Evolutionary conservation across 2,797 vertebrate genomes (phyloP), one percentile per base, ranked within the genome.

Genomic region (Phoebastria nigripes): DNA sequence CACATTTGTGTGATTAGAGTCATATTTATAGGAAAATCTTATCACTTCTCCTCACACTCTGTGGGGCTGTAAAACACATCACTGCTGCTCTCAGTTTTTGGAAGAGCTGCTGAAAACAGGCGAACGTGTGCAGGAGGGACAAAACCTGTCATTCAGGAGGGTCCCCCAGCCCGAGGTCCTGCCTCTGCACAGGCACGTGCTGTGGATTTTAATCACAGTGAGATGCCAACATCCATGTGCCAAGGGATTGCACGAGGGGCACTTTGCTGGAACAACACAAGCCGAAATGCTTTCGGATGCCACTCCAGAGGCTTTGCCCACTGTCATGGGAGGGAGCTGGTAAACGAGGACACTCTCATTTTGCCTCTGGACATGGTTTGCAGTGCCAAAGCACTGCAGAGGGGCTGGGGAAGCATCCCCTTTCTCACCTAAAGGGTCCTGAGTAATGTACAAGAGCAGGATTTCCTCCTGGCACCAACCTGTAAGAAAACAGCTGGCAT

Each of bases 21-120:
- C 87, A 39, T 93, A 94, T 96, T 96, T 93, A 93, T 58, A 86
- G 95, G 87, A 95, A 93, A 94, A 95, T 83, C 94, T 81, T 97
- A 93, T 94, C 91, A 94, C 95, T 92, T 94, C 92, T 93, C 84
- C 88, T 96, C 94, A 79, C 67, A 76, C 94, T 82, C 69, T 0
- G 35, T 11, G 11, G 90, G 92, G 76, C 85, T 96, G 94, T 69
- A 83, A 94, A 95, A 92, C 72, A 79, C 74, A 72, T 62, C 81
- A 2, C 72, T 72, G 94, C 88, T 86, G 89, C 89, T 69, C 58
- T 31, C 20, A 0, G 69, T 3, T 15, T 74, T 46, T 28, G 84
- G 91, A 71, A 41, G 16, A 69, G 84, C 65, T 80, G 94, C 82
- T 63, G 88, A 56, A 70, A 93, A 37, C 28, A 65, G 90, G 84